These are phyloP conservation scores for Drosophila parthenogenetica DNA, from an alignment of 2,888 invertebrate genomes.

Conservation along the genomic window DNA sequence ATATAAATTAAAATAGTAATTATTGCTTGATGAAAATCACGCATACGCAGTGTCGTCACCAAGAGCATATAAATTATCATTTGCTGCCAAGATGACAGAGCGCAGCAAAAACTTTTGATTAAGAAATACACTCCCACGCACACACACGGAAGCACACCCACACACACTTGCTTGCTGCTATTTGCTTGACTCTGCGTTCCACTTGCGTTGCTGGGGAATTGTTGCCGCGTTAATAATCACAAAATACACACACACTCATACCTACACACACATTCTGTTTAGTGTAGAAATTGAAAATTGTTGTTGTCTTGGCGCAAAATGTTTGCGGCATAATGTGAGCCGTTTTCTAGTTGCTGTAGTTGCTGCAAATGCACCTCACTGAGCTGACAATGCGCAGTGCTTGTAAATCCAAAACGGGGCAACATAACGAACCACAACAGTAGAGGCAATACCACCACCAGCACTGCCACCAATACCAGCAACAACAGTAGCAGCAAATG, in stretches of 20 bases:
- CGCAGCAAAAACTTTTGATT: slow-evolving; percentile 69
- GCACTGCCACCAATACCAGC: slow-evolving; percentile 9
- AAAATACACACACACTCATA: slow-evolving; percentile 3
- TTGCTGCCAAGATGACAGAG: slow-evolving; percentile 45
- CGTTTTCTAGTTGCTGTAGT: slow-evolving; percentile 11
- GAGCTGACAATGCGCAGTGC: slow-evolving; percentile 62
- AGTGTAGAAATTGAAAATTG: slow-evolving; percentile 38
- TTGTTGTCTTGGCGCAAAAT: slow-evolving; percentile 61
- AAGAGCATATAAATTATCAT: slow-evolving; percentile 35
- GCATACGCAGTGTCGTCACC: slow-evolving; percentile 12
- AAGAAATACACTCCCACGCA: slow-evolving; percentile 44
- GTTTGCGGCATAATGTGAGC: slow-evolving; percentile 61
- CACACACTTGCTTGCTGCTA: not conserved
- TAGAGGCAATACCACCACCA: slow-evolving; percentile 14
- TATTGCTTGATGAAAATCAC: not conserved
- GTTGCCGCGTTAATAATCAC: slow-evolving; percentile 55
- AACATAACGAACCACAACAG: slow-evolving; percentile 46
- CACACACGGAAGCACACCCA: slow-evolving; percentile 20
- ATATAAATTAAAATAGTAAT: not conserved
- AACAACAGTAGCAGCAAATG: slow-evolving; percentile 18
- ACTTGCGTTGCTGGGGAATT: slow-evolving; percentile 47
- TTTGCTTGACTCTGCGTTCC: slow-evolving; percentile 8
- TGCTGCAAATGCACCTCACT: slow-evolving; percentile 41
- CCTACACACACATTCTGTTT: not conserved
- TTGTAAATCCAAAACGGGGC: slow-evolving; percentile 53